Percentiles rank a stretch among this genome's conserved stretches.
Evolutionary conservation across 2,888 invertebrate species (phyloP).

Genomic region (Aporophyla nigra): DNA sequence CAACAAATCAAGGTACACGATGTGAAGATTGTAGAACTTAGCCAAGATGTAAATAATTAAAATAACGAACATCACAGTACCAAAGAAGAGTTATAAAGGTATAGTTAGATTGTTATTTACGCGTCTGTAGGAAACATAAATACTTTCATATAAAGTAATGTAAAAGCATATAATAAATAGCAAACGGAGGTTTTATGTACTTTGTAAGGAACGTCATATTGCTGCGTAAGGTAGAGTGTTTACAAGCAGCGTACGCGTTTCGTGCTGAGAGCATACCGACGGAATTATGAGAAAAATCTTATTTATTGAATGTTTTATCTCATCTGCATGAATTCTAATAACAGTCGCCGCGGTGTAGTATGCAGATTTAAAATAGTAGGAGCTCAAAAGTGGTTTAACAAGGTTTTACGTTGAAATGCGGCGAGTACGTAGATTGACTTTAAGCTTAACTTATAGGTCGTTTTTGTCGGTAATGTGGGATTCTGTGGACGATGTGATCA

Average conservation of each 20-base stretch:
- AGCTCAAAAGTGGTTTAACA: conserved; percentile 40
- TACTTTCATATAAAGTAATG: conserved; percentile 28
- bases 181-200: conserved; percentile 45
- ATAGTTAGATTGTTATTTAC: conserved; percentile 35
- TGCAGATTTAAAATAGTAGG: conserved; percentile 46
- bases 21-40: conserved; percentile 15
- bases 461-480: conserved; percentile 32
- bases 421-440: conserved; percentile 44
- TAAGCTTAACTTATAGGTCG: conserved; percentile 49
- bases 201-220: conserved; percentile 37
- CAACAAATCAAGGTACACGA: conserved; percentile 20
- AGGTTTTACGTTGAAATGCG: conserved; percentile 37
- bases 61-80: conserved; percentile 19
- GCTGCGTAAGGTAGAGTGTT: conserved; percentile 50
- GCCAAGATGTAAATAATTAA: conserved; percentile 28
- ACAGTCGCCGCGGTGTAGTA: conserved; percentile 34
- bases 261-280: conserved; percentile 37
- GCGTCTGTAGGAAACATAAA: conserved; percentile 34
- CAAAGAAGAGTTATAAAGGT: conserved; percentile 7
- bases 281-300: conserved; percentile 51
- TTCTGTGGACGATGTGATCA: conserved; percentile 30
- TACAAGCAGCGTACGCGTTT: conserved; percentile 32
- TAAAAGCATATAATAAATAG: conserved; percentile 48
- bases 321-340: conserved; percentile 49
- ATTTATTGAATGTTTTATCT: conserved; percentile 46